These are phyloP conservation scores for Cyprinodon variegatus DNA, from an alignment of 2,113 vertebrate species.

Conservation along the genomic window DNA sequence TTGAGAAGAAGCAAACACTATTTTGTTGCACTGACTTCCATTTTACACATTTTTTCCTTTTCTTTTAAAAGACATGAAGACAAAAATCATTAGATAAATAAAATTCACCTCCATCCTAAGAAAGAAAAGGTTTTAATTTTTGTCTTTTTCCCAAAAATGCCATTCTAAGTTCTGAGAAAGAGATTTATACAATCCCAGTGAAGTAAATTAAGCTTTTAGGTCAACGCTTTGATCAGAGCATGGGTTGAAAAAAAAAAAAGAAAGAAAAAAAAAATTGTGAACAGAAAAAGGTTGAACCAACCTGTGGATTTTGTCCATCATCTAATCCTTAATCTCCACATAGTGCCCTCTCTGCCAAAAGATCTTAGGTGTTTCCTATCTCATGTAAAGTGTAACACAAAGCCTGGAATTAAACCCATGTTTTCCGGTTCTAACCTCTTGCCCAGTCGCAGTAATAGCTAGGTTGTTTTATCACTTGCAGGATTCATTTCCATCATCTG, in stretches of 20 bases:
- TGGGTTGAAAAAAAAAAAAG: background rate
- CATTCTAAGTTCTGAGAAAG: background rate
- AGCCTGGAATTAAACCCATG: slow-evolving; percentile 13
- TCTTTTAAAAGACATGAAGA: background rate
- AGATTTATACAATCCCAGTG: background rate
- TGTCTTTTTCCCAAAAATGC: too few species aligned
- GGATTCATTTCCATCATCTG: slow-evolving; percentile 58
- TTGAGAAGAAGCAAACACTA: background rate
- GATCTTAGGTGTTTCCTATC: background rate
- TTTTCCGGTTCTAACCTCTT: slow-evolving; percentile 41
- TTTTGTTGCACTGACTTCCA: background rate
- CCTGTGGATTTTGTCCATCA: background rate
- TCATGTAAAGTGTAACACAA: background rate
- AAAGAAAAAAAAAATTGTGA: background rate
- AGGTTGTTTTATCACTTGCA: slow-evolving; percentile 38
- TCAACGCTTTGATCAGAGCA: too few species aligned
- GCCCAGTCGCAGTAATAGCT: slow-evolving; percentile 32
- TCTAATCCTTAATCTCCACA: background rate
- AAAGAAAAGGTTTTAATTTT: background rate
- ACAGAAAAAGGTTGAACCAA: too few species aligned
- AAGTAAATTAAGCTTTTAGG: background rate
- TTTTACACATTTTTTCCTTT: background rate
- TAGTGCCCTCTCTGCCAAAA: background rate
- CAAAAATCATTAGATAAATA: background rate
- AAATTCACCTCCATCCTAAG: background rate